Base-by-base conservation (phyloP, 1,140 invertebrate genomes). In the Cyclina sinensis region DNA sequence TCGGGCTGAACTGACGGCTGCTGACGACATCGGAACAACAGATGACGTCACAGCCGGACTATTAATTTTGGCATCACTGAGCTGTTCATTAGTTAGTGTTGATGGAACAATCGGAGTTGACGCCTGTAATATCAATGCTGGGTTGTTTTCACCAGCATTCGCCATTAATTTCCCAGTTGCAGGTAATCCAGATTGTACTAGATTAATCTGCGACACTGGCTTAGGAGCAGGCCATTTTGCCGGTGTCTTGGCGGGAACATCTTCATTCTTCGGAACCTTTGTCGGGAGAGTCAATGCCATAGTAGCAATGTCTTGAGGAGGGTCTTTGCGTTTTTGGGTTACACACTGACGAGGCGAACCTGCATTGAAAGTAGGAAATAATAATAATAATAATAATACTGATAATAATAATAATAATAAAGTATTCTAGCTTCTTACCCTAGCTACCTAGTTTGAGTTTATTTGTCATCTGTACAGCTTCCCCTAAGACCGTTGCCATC, bases 171-270 rank as follows among this genome's bases (percentile, higher is more conserved):
- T 27, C 3, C 14, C 24, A 2, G 65, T 18, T 3, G 24, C 21
- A 37, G 30, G 32, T 18, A 35, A 18, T 11, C 16, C 32, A 37
- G 65, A 14, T 16, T 54, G 30, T 57, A 30, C n/a, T 5, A 86
- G 1, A 24, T 86, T 86, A 4, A 86, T n/a, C 18, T 74, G 46
- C 35, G 51, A 59, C 32, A 70, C 68, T 4, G 70, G 83, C 32
- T 86, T 86, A 21, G 83, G 83, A 7, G 83, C 83, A 11, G 83
- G 83, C 83, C 83, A 86, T 32, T 76, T 86, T 3, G 14, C 16
- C 4, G 48, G 51, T 27, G 59, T 48, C n/a, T 86, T 84, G 14
- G 21, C 35, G 24, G 21, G 27, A 46, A 32, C 11, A 27, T 46
- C 73, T 4, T 76, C 73, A n/a, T 5, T 1, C 37, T 62, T 65